Conservation (phyloP, 2,888 invertebrate genomes). For the Orthosia cruda region DNA sequence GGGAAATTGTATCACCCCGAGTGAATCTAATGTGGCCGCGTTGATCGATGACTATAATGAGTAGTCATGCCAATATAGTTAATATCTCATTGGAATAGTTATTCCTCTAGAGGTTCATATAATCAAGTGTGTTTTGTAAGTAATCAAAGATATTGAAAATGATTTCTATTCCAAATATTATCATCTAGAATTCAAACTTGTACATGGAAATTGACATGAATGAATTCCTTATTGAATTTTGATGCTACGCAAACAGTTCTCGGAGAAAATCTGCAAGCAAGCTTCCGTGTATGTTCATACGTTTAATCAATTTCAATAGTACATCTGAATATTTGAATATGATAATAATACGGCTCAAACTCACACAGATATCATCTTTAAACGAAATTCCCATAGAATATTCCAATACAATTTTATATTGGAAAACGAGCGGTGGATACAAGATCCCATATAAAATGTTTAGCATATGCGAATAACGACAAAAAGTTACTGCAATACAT, state of each 20-base stretch:
- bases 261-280: conserved; percentile 36
- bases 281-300: conserved; percentile 31
- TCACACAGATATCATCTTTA: conserved; percentile 51
- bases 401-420: conserved; percentile 58
- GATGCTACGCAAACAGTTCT: conserved; percentile 35
- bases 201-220: conserved; percentile 19
- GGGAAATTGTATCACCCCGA: too few relatives aligned
- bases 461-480: conserved; percentile 63
- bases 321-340: conserved; percentile 62
- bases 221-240: conserved; percentile 30
- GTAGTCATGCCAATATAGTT: too few relatives aligned
- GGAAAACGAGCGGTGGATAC: conserved; percentile 50
- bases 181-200: conserved; percentile 2
- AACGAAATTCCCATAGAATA: too few relatives aligned
- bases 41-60: too few relatives aligned
- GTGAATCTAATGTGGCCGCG: too few relatives aligned
- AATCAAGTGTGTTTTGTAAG: background rate
- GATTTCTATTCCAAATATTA: conserved; percentile 2
- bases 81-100: too few relatives aligned
- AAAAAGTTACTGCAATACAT: conserved; percentile 73
- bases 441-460: conserved; percentile 58
- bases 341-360: conserved; percentile 54
- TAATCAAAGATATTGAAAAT: conserved; percentile 1
- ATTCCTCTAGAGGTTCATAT: background rate
- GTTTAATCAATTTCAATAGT: conserved; percentile 56